These are phyloP conservation scores for Ceratosolen fusciceps DNA, from an alignment of 1,140 invertebrate species.

Conservation along the genomic window DNA sequence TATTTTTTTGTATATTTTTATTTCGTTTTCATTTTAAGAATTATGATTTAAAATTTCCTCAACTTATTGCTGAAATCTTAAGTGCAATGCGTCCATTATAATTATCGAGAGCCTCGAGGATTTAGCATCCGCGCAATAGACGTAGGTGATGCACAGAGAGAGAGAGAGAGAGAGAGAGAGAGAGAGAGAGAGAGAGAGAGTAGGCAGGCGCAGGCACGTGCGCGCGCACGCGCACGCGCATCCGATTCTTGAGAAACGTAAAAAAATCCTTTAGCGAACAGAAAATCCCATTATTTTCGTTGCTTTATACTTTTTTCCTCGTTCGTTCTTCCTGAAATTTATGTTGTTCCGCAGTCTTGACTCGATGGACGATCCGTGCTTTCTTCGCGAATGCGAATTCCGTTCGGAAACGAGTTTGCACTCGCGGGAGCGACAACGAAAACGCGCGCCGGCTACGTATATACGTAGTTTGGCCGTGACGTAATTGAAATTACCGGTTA, in stretches of 20 bases:
- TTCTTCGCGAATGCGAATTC: slow-evolving; percentile 30
- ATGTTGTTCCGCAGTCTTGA: slow-evolving; percentile 37
- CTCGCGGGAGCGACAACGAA: slow-evolving; percentile 23
- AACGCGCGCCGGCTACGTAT: slow-evolving; percentile 10
- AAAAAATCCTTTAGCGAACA: slow-evolving; percentile 17
- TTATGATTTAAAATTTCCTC: slow-evolving; percentile 6
- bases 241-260: slow-evolving; percentile 12
- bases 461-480: slow-evolving; percentile 27
- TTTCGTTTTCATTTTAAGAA: too few relatives aligned
- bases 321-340: slow-evolving; percentile 9
- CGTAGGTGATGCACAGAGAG: neutral
- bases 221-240: neutral
- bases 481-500: slow-evolving; percentile 46
- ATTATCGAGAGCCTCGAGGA: neutral
- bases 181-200: too few relatives aligned
- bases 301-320: neutral
- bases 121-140: neutral
- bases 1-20: too few relatives aligned
- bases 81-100: neutral
- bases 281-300: neutral
- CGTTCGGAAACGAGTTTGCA: slow-evolving; percentile 38
- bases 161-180: too few relatives aligned
- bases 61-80: neutral
- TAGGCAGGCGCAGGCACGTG: neutral
- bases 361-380: slow-evolving; percentile 44